A percentile compares a stretch with the other conserved stretches of the same genome.
Evolutionary conservation across 2,888 invertebrate species (phyloP).

Genomic region (Protula sp.): DNA sequence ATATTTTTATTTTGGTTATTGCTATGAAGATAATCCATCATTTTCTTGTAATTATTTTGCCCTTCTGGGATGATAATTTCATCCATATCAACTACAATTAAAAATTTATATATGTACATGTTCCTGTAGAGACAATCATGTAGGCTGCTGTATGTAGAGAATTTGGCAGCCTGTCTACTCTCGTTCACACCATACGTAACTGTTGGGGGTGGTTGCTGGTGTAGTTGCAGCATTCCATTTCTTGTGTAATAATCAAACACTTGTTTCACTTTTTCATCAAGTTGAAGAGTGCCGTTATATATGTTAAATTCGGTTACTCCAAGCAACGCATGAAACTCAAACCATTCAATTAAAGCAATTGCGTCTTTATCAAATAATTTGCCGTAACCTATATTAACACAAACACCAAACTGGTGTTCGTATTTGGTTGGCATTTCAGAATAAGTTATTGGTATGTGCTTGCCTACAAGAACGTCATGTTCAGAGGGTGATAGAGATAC

Average conservation of each 20-base stretch:
- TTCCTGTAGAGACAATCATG: neutral
- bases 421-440: too few species aligned
- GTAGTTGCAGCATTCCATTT: neutral
- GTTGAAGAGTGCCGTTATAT: neutral
- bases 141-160: neutral
- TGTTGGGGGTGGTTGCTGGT: neutral
- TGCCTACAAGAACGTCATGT: too few species aligned
- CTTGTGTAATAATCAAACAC: neutral
- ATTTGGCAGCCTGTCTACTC: neutral
- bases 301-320: neutral
- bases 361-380: too few species aligned
- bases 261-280: neutral
- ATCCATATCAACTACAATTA: neutral
- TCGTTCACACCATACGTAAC: neutral
- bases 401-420: too few species aligned
- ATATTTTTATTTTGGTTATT: too few species aligned
- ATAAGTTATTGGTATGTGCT: too few species aligned
- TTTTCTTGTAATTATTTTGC: too few species aligned
- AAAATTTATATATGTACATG: neutral
- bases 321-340: neutral
- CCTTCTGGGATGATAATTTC: too few species aligned
- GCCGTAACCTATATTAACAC: too few species aligned
- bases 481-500: too few species aligned
- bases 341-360: neutral
- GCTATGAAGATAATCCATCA: too few species aligned